A percentile compares a stretch with the other conserved stretches of the same genome.
Evolutionary conservation across 2,113 vertebrate genomes (phyloP).

Genomic region (Oxyruncus cristatus): DNA sequence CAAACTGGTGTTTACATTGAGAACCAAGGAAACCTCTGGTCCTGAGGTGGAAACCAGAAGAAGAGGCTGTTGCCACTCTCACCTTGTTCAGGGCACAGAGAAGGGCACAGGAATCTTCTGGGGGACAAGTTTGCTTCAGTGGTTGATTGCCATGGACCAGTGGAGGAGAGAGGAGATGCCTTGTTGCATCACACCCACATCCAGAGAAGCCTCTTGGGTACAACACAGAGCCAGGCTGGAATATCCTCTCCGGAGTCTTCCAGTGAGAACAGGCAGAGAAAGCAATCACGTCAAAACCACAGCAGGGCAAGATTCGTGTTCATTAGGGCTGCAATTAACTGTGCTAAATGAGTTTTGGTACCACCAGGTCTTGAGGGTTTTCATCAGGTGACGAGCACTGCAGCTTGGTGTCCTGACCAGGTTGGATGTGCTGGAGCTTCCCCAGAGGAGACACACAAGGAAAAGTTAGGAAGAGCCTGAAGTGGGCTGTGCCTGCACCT

Average conservation of each 20-base stretch:
- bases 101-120: neutral
- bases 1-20: neutral
- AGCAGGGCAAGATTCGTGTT: neutral
- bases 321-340: neutral
- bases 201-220: neutral
- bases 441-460: neutral
- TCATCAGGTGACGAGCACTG: neutral
- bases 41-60: neutral
- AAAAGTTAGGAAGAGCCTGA: neutral
- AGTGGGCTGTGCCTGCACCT: neutral
- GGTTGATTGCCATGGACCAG: neutral
- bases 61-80: rapidly evolving
- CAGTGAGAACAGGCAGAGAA: neutral
- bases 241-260: rapidly evolving
- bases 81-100: neutral
- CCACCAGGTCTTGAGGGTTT: neutral
- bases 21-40: neutral
- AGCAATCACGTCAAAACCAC: neutral
- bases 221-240: neutral
- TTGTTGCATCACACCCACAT: neutral
- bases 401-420: neutral
- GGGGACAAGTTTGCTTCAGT: neutral
- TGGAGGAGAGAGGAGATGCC: neutral
- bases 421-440: neutral
- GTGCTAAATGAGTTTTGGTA: neutral